A percentile compares a stretch with the other conserved stretches of the same genome.
phyloP scores from a whole-genome alignment of 2,888 invertebrate species.

The Pyrrhosoma nymphula region DNA sequence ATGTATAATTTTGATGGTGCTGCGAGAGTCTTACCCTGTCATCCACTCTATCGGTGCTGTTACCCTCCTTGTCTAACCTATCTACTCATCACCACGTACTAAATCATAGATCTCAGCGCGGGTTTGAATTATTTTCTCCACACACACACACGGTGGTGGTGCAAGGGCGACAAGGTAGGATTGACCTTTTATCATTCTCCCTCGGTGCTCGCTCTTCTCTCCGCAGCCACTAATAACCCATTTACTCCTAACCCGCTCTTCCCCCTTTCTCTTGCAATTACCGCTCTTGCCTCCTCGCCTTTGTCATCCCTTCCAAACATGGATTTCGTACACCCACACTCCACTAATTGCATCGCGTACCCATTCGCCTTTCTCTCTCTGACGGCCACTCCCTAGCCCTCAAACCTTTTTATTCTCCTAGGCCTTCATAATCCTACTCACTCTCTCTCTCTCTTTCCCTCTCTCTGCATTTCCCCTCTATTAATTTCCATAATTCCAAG shows the following conservation, averaged over 20 bases:
- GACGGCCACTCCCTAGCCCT: not conserved
- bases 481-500: slow-evolving; percentile 26
- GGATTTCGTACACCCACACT: not conserved
- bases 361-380: not conserved
- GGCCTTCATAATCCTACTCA: not conserved
- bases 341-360: slow-evolving; percentile 15
- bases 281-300: not conserved
- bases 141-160: no score
- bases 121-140: not conserved
- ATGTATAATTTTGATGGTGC: no score
- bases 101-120: not conserved
- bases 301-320: slow-evolving; percentile 2
- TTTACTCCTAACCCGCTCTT: not conserved
- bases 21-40: no score
- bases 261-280: not conserved
- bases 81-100: no score
- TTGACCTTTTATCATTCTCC: not conserved
- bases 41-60: no score
- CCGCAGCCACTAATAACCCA: not conserved
- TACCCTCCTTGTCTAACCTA: no score
- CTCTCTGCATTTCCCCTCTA: not conserved
- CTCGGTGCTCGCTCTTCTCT: not conserved
- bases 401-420: not conserved
- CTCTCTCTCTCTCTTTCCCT: not conserved
- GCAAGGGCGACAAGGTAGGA: not conserved